A percentile compares a stretch with the other conserved stretches of the same genome.
Evolutionary conservation across 1,140 invertebrate genomes (phyloP).

Genomic region (Macrostomum lignano): DNA sequence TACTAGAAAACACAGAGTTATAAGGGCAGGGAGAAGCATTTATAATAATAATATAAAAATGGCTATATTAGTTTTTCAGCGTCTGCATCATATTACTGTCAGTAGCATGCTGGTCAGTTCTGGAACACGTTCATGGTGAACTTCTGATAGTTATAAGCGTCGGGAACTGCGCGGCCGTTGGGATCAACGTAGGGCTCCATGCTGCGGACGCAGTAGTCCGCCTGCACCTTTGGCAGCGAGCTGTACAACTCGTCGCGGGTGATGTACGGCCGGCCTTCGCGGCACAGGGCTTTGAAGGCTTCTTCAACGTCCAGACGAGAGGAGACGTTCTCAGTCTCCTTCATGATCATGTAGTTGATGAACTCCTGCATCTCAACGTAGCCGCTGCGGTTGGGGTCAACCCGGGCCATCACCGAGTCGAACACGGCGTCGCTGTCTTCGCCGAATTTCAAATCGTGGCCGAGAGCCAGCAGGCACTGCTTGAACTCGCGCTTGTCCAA

Average conservation of each 20-base stretch:
- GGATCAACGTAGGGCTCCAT: constrained; percentile 92
- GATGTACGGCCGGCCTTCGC: constrained; percentile 64
- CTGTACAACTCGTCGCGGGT: constrained; percentile 91
- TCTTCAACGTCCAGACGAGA: constrained; percentile 96
- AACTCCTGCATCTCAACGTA: constrained; percentile 92
- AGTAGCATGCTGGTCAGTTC: constrained; percentile 44
- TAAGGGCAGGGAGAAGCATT: too few relatives aligned
- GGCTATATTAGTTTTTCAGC: too few relatives aligned
- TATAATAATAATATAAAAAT: too few relatives aligned
- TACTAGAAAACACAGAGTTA: too few relatives aligned
- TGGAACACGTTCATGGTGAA: constrained; percentile 91
- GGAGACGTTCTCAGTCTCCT: constrained; percentile 97
- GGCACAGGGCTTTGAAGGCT: constrained; percentile 88
- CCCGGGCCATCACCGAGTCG: constrained; percentile 60
- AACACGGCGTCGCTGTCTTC: constrained; percentile 99
- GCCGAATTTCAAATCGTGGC: constrained; percentile 94
- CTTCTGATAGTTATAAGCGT: constrained; percentile 85
- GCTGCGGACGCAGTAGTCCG: constrained; percentile 78
- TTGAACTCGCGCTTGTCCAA: constrained; percentile 96
- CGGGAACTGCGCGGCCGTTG: constrained; percentile 57
- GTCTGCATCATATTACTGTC: too few relatives aligned
- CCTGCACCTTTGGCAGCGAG: constrained; percentile 71
- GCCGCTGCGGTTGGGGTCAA: constrained; percentile 32
- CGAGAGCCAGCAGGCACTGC: constrained; percentile 78
- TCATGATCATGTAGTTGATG: constrained; percentile 99